Evolutionary conservation across 2,888 invertebrate species (phyloP).

Genomic region (Diogma glabrata): DNA sequence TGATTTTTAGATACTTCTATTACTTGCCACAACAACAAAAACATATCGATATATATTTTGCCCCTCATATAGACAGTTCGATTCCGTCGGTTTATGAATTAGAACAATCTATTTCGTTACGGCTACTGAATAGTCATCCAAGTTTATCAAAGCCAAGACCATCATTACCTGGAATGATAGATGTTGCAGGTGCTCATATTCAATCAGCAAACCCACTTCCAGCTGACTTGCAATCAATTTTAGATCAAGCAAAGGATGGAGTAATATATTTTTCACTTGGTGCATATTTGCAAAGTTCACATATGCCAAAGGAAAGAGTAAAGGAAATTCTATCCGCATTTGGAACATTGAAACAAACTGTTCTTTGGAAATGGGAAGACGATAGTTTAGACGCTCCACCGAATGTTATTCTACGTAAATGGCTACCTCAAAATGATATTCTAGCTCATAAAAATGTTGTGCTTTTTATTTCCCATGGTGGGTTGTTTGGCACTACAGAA

Average conservation of each 20-base stretch:
- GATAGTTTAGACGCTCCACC: conserved; percentile 31
- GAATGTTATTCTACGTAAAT: conserved; percentile 38
- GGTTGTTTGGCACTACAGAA: conserved; percentile 37
- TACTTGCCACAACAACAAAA: conserved; percentile 34
- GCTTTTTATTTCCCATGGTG: conserved; percentile 39
- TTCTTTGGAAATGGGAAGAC: conserved; percentile 44
- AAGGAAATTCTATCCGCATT: conserved; percentile 31
- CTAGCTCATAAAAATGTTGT: conserved; percentile 36
- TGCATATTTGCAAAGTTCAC: conserved; percentile 35
- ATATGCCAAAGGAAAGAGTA: conserved; percentile 35
- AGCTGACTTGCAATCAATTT: conserved; percentile 27
- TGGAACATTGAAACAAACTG: conserved; percentile 35
- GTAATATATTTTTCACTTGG: conserved; percentile 40
- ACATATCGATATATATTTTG: conserved; percentile 5
- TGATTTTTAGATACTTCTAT: conserved; percentile 28
- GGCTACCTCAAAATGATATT: conserved; percentile 44
- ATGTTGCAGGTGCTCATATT: conserved; percentile 35
- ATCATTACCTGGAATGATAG: conserved; percentile 31
- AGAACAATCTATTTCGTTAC: conserved; percentile 38
- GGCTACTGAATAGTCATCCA: conserved; percentile 41
- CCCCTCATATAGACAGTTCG: conserved; percentile 21
- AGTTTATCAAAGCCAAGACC: conserved; percentile 39
- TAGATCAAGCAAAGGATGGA: conserved; percentile 36
- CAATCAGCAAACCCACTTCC: conserved; percentile 29
- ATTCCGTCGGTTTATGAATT: conserved; percentile 36